These are phyloP conservation scores for Plebejus argus DNA, from an alignment of 2,888 invertebrate species.

Conservation along the genomic window DNA sequence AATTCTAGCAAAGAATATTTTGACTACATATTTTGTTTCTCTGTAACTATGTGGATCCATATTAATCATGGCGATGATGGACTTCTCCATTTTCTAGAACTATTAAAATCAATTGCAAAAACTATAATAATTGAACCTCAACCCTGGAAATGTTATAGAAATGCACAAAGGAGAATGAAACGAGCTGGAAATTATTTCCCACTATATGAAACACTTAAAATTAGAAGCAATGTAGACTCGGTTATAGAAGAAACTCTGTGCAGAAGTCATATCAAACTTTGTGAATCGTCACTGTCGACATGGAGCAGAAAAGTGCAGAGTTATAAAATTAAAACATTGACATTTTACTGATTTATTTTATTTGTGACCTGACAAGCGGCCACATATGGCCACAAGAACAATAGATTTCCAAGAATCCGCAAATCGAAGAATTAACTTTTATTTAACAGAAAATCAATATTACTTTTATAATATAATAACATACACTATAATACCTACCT, in stretches of 20 bases:
- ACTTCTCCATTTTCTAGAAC: conserved; percentile 82
- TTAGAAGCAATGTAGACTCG: conserved; percentile 81
- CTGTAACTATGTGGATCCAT: conserved; percentile 95
- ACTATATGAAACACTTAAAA: conserved; percentile 79
- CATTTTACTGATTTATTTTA: conserved; percentile 11
- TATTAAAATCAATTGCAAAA: conserved; percentile 75
- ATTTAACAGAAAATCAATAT: too few relatives aligned
- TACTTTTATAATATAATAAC: too few relatives aligned
- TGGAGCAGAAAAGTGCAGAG: conserved; percentile 87
- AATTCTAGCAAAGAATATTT: conserved; percentile 71
- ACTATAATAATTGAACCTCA: conserved; percentile 90
- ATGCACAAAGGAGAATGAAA: conserved; percentile 86
- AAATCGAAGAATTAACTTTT: too few relatives aligned
- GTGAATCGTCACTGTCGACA: conserved; percentile 80
- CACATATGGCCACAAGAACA: too few relatives aligned
- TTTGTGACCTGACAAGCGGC: neutral
- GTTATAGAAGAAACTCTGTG: conserved; percentile 78
- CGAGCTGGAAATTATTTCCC: conserved; percentile 83
- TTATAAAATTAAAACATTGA: conserved; percentile 62
- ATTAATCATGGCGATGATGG: conserved; percentile 90
- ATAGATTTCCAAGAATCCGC: too few relatives aligned
- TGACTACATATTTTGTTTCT: conserved; percentile 88
- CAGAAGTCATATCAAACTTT: conserved; percentile 71
- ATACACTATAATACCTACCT: too few relatives aligned
- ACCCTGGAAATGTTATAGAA: conserved; percentile 91